Evolutionary conservation across 2,888 invertebrate genomes (phyloP).

Genomic region (Platynereis dumerilii): DNA sequence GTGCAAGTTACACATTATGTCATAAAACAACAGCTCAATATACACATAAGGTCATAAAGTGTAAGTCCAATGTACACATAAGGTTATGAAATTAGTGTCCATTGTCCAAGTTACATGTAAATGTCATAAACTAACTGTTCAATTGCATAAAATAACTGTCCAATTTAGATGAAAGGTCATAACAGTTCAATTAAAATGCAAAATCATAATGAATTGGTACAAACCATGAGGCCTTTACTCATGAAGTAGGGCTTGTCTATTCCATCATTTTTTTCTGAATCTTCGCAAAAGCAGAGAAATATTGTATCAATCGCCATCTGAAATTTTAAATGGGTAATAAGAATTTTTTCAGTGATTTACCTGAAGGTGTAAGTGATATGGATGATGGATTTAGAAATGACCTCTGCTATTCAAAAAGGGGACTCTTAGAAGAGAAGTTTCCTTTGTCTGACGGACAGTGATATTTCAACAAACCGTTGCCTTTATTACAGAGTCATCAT

Average conservation of each 20-base stretch:
- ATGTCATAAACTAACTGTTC: background rate
- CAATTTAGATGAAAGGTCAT: background rate
- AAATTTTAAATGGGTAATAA: slow-evolving; percentile 88
- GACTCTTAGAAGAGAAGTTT: too few relatives aligned
- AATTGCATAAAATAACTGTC: background rate
- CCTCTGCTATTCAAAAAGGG: too few relatives aligned
- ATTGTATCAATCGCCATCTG: slow-evolving; percentile 85
- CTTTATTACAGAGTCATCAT: too few relatives aligned
- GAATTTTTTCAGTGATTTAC: slow-evolving; percentile 83
- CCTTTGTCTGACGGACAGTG: too few relatives aligned
- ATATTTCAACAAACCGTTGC: too few relatives aligned
- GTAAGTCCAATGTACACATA: background rate
- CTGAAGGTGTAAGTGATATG: slow-evolving; percentile 88
- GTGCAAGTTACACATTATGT: too few relatives aligned
- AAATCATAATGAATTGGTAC: background rate
- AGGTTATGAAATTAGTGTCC: too few relatives aligned
- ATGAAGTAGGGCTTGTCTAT: slow-evolving; percentile 57
- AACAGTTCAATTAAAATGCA: too few relatives aligned
- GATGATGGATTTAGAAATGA: slow-evolving; percentile 39
- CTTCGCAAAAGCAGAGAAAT: slow-evolving; percentile 91
- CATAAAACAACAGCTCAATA: too few relatives aligned
- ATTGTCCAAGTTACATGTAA: too few relatives aligned
- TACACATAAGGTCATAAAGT: background rate
- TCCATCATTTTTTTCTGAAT: slow-evolving; percentile 79
- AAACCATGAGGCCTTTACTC: slow-evolving; percentile 60